Evolutionary conservation across 1,140 invertebrate genomes (phyloP).

Genomic region (Metaphire vulgaris): DNA sequence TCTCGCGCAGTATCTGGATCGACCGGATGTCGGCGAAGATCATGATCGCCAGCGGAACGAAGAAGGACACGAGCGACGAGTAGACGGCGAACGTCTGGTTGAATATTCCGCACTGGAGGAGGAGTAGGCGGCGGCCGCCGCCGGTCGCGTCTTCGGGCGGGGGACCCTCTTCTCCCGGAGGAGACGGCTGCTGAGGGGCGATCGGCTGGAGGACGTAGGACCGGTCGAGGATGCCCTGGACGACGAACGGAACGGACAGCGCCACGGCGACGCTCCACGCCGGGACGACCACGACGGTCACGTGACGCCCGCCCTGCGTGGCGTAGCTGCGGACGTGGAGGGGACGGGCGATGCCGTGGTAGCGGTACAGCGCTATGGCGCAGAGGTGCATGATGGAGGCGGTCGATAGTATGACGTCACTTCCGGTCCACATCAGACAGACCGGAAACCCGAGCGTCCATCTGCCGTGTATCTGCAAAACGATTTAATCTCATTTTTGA

Average conservation of each 20-base stretch:
- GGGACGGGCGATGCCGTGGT: constrained; percentile 23
- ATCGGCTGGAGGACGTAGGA: constrained; percentile 12
- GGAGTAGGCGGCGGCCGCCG: too few species aligned
- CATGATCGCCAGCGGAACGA: constrained; percentile 89
- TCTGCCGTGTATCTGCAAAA: constrained; percentile 8
- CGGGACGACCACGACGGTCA: constrained; percentile 20
- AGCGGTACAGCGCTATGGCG: constrained; percentile 28
- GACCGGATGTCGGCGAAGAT: constrained; percentile 72
- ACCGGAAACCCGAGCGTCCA: constrained; percentile 24
- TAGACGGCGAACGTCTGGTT: constrained; percentile 60
- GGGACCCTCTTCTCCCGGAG: background rate
- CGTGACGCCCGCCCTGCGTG: background rate
- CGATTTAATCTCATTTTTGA: too few species aligned
- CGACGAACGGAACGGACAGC: constrained; percentile 21
- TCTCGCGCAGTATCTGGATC: constrained; percentile 37
- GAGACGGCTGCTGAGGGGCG: background rate
- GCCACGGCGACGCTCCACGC: constrained; percentile 23
- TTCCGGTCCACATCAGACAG: constrained; percentile 27
- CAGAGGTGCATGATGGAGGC: constrained; percentile 26
- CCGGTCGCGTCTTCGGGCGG: background rate
- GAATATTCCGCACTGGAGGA: constrained; percentile 29
- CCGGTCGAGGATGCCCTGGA: constrained; percentile 15
- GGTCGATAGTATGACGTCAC: constrained; percentile 28
- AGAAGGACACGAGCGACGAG: constrained; percentile 90
- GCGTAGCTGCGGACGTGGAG: constrained; percentile 17